Base-by-base conservation (phyloP, 2,797 vertebrate species). In the Spondyliosoma cantharus region DNA sequence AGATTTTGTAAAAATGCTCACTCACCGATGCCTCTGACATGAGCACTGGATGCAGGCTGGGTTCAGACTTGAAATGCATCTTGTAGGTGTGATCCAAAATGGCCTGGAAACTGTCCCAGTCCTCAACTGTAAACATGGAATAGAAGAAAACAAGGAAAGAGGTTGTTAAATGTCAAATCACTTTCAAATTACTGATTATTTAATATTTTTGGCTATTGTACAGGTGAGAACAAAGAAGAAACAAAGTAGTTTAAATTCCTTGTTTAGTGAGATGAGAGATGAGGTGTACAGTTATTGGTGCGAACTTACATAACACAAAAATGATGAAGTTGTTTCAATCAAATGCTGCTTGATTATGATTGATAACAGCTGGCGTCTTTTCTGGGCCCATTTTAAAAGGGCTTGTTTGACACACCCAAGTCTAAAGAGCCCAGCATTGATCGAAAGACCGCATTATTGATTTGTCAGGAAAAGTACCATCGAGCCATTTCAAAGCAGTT, bases 1-100 rank as follows among this genome's bases (percentile, higher is more conserved):
- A 53, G 27, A 66, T 22, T 60, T 43, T 2, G 1, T 32, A 58
- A 58, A 43, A 63, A 62, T 29, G 22, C 6, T 1, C 49, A 92
- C 97, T 97, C 86, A 99, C 98, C 71, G 98, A 98, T 62, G 98
- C 98, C 93, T 99, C 98, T 5, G 98, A 99, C 98, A 99, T 99
- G 83, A 99, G 96, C 65, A 99, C 98, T 43, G 98, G 98, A 92
- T 99, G 98, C 85, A 99, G 92, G 87, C 96, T 97, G 79, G 98
- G 96, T 93, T 99, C 98, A 59, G 98, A 99, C 91, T 99, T 99
- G 93, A 99, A 97, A 78, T 99, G 98, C 96, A 97, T 98, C 95
- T 98, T 99, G 84, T 99, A 99, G 64, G 98, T 99, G 88, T 99
- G 97, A 93, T 99, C 98, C 93, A 99, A 89, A 93, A 99, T 98